phyloP scores from a whole-genome alignment of 2,797 vertebrate species.

The Toxotes lorentzi region DNA sequence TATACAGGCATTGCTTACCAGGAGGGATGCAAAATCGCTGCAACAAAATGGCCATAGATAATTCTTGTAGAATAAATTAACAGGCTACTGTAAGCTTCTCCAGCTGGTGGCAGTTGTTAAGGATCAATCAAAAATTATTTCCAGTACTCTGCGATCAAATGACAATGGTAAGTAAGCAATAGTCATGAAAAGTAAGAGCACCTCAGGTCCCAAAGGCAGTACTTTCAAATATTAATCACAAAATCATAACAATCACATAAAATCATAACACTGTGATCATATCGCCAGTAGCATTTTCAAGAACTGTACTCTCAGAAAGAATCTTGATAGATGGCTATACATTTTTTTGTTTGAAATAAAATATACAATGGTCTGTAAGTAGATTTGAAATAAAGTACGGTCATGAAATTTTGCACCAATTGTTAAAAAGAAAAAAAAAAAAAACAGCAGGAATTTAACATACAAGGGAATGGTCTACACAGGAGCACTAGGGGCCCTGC shows the following conservation, averaged over 20 bases:
- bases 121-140: neutral
- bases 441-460: constrained; percentile 14
- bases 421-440: neutral
- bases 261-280: constrained; percentile 5
- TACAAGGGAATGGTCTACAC: constrained; percentile 78
- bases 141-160: neutral
- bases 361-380: neutral
- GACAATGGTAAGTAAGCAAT: constrained; percentile 11
- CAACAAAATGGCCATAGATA: constrained; percentile 1
- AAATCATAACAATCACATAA: constrained; percentile 12
- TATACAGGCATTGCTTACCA: constrained; percentile 15
- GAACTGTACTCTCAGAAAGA: constrained; percentile 19
- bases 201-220: constrained; percentile 46
- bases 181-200: constrained; percentile 33
- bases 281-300: constrained; percentile 10
- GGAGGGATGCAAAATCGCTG: constrained; percentile 8
- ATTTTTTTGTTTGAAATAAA: neutral
- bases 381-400: constrained; percentile 9
- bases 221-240: constrained; percentile 19
- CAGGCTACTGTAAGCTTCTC: constrained; percentile 11
- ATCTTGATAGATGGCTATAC: neutral
- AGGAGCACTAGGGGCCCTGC: constrained; percentile 63
- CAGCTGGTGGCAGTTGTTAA: constrained; percentile 10
- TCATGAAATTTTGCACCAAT: neutral
- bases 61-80: neutral